These are phyloP conservation scores for Eupithecia inturbata DNA, from an alignment of 2,888 invertebrate genomes.

Conservation along the genomic window DNA sequence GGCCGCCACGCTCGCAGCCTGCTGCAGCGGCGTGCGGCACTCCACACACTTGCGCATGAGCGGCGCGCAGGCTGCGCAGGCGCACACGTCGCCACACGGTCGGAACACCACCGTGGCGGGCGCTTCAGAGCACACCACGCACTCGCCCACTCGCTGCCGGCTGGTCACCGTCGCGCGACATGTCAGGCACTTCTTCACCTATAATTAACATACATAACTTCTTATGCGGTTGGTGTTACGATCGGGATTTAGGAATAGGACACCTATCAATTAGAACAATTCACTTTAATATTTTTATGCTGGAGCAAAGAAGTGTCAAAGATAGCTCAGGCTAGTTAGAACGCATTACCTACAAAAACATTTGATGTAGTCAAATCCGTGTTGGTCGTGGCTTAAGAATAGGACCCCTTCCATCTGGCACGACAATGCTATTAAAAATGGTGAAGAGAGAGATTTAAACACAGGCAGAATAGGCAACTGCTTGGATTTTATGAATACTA, in stretches of 20 bases:
- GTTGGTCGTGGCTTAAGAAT: neutral
- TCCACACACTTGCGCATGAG: constrained; percentile 99
- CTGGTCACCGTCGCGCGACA: constrained; percentile 93
- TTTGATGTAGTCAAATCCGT: neutral
- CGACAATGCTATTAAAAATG: neutral
- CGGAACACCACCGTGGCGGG: constrained; percentile 96
- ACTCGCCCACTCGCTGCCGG: constrained; percentile 95
- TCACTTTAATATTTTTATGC: neutral
- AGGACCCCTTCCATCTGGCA: neutral
- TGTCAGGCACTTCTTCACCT: constrained; percentile 97
- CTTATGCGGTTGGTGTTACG: neutral
- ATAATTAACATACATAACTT: constrained; percentile 11
- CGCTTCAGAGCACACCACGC: constrained; percentile 97
- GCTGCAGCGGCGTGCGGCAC: constrained; percentile 92
- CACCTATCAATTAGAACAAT: neutral
- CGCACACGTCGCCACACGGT: constrained; percentile 98
- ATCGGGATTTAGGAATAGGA: neutral
- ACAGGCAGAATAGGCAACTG: neutral
- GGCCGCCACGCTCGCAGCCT: constrained; percentile 48
- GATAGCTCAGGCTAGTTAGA: neutral
- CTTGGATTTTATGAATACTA: neutral
- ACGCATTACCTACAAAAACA: neutral
- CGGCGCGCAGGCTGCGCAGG: constrained; percentile 92
- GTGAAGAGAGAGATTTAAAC: neutral
- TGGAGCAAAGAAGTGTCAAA: neutral